Conservation (phyloP, 2,888 invertebrate species). For the Xestia c-nigrum region DNA sequence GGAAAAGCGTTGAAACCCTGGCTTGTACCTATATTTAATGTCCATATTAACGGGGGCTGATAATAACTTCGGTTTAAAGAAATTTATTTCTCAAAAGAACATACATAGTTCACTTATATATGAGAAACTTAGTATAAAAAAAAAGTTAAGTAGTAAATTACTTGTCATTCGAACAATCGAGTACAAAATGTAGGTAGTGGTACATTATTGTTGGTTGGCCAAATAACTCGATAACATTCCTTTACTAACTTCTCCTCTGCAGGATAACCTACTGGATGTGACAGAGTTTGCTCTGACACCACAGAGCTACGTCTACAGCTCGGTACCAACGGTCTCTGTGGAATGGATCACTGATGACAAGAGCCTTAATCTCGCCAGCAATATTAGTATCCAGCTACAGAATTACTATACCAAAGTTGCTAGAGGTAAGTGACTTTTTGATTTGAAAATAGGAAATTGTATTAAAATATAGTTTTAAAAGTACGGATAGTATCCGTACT, state of each 20-base stretch:
- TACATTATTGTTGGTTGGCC: too few species aligned
- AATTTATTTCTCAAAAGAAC: too few species aligned
- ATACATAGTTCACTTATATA: too few species aligned
- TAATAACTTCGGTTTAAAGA: too few species aligned
- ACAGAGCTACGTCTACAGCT: conserved; percentile 81
- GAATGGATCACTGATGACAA: conserved; percentile 89
- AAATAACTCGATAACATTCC: not conserved
- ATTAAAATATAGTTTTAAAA: too few species aligned
- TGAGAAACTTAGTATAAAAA: too few species aligned
- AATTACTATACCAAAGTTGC: conserved; percentile 89
- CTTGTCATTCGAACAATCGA: too few species aligned
- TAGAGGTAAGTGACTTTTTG: conserved; percentile 79
- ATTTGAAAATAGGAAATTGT: not conserved
- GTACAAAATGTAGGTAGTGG: too few species aligned
- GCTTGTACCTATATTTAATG: not conserved
- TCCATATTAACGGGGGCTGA: not conserved
- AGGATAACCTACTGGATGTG: conserved; percentile 85
- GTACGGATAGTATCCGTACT: too few species aligned
- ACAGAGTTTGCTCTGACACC: conserved; percentile 81
- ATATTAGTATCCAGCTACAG: conserved; percentile 84
- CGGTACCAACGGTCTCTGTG: conserved; percentile 83
- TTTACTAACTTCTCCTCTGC: conserved; percentile 52
- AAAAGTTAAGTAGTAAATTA: too few species aligned
- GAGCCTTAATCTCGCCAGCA: conserved; percentile 80
- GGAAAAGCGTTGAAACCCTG: too few species aligned